Conservation (phyloP, 2,797 vertebrate genomes). For the Oryzias dopingdopingensis region DNA sequence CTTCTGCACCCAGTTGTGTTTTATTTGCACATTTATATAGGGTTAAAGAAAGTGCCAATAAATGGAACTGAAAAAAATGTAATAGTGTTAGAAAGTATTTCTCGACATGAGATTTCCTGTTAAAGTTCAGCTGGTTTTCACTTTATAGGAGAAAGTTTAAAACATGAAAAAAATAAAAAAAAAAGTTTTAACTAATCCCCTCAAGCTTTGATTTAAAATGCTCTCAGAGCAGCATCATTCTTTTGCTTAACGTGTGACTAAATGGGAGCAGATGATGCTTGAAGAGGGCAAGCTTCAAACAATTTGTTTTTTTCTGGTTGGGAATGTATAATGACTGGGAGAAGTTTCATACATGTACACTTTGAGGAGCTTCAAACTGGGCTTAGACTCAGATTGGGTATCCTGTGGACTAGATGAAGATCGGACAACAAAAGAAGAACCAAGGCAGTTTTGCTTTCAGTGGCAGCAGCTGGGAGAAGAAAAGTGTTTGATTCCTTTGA, state of each 20-base stretch:
- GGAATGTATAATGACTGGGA: slow-evolving; percentile 30
- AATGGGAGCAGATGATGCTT: slow-evolving; percentile 6
- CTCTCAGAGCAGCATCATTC: not conserved
- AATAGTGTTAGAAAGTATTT: slow-evolving; percentile 2
- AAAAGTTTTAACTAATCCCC: no score
- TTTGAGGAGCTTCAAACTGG: slow-evolving; percentile 35
- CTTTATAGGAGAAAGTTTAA: not conserved
- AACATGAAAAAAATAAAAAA: no score
- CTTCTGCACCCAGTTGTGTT: slow-evolving; percentile 1
- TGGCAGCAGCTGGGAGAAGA: slow-evolving; percentile 46
- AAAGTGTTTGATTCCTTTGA: slow-evolving; percentile 61
- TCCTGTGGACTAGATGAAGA: slow-evolving; percentile 26
- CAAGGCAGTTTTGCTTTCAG: slow-evolving; percentile 48
- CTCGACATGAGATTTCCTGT: slow-evolving; percentile 20
- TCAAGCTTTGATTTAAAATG: slow-evolving; percentile 1
- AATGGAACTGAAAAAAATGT: not conserved
- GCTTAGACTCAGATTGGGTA: slow-evolving; percentile 30
- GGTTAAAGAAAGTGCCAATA: slow-evolving; percentile 26
- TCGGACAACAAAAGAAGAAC: slow-evolving; percentile 38
- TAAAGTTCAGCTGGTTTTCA: not conserved
- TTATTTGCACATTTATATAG: slow-evolving; percentile 11
- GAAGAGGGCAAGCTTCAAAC: slow-evolving; percentile 12
- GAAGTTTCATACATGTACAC: slow-evolving; percentile 34
- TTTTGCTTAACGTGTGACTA: not conserved
- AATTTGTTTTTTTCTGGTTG: slow-evolving; percentile 25